A percentile compares a stretch with the other conserved stretches of the same genome.
These are phyloP conservation scores for Podiceps cristatus DNA, from an alignment of 2,113 vertebrate species.

Conservation along the genomic window DNA sequence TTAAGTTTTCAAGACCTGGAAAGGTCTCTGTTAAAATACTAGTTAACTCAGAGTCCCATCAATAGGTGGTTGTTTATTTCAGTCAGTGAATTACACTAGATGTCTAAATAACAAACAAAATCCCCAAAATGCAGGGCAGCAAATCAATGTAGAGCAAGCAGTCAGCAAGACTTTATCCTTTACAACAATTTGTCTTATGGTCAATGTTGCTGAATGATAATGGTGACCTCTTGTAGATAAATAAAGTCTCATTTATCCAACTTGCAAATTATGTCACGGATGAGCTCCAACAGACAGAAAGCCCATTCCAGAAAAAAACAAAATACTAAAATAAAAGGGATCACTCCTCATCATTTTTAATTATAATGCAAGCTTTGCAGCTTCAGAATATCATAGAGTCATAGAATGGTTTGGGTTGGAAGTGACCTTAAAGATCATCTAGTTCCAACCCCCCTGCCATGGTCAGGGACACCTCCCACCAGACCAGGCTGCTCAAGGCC, in stretches of 20 bases:
- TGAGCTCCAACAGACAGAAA: background rate
- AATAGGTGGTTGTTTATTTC: background rate
- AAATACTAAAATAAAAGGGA: background rate
- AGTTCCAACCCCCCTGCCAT: too few relatives aligned
- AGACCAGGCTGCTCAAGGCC: too few relatives aligned
- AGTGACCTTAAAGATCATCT: too few relatives aligned
- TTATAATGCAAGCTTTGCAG: background rate
- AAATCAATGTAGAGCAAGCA: background rate
- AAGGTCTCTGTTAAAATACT: background rate
- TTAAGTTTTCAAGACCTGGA: background rate
- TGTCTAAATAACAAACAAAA: background rate
- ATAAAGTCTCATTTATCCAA: background rate
- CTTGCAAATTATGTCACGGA: background rate
- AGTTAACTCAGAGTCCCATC: background rate
- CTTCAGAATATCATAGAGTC: background rate
- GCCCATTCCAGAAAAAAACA: background rate
- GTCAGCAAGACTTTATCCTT: background rate
- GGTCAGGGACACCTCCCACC: too few relatives aligned
- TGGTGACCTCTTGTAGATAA: background rate
- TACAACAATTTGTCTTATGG: background rate
- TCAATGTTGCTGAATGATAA: background rate
- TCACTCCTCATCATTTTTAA: background rate
- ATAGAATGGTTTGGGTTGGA: too few relatives aligned
- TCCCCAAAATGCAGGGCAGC: background rate
- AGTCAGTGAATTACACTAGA: background rate